Conservation (phyloP, 2,113 vertebrate species). For the Rhinolophus ferrumequinum region DNA sequence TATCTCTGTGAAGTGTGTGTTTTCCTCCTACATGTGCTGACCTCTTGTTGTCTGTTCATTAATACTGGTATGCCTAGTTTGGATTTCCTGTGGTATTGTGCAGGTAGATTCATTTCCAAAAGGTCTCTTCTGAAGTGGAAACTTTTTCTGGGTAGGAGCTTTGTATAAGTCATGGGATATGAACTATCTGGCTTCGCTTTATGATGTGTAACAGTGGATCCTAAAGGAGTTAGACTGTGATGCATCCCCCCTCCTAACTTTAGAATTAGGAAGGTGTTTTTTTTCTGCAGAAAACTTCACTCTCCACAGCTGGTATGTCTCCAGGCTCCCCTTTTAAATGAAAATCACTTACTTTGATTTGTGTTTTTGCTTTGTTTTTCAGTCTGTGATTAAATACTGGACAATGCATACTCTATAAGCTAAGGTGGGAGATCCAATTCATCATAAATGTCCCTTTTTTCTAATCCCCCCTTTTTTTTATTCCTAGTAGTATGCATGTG, state of each 20-base stretch:
- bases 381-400: neutral
- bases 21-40: neutral
- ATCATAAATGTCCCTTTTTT: neutral
- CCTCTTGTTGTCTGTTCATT: neutral
- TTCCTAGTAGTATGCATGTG: neutral
- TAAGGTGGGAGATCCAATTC: neutral
- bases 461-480: neutral
- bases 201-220: neutral
- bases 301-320: neutral
- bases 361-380: neutral
- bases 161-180: neutral
- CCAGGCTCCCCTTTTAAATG: neutral
- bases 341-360: neutral
- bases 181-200: neutral
- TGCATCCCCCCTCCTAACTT: no score
- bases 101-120: neutral
- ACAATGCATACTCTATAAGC: fast-evolving
- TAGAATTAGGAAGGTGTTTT: neutral
- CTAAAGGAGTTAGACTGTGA: neutral
- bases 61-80: neutral
- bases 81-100: neutral
- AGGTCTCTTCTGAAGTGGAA: neutral
- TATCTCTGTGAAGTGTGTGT: neutral
- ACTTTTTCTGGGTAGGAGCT: neutral
- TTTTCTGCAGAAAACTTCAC: neutral